Conservation (phyloP, 1,140 invertebrate species). For the Meloidogyne floridensis region DNA sequence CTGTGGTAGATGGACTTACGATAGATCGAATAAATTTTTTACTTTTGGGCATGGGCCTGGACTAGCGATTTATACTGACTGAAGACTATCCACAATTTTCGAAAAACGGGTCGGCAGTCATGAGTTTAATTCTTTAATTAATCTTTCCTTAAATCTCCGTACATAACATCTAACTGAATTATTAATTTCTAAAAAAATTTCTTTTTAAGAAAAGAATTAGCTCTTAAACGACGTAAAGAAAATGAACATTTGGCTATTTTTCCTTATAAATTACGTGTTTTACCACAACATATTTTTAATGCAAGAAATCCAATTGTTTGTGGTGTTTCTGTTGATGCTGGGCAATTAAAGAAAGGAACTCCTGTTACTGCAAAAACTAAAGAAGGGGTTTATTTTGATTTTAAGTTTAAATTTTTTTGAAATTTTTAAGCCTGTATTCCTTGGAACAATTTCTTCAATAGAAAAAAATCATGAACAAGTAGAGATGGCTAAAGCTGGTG, state of each 20-base stretch:
- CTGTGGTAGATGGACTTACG: no score
- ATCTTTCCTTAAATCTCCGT: no score
- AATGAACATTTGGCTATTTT: slow-evolving; percentile 95
- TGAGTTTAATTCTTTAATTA: no score
- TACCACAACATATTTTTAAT: slow-evolving; percentile 93
- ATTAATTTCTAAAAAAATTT: slow-evolving; percentile 4
- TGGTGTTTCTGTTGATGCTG: slow-evolving; percentile 92
- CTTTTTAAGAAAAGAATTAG: slow-evolving; percentile 79
- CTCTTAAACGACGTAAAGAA: slow-evolving; percentile 86
- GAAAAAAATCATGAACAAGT: slow-evolving; percentile 81
- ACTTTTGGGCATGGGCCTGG: background rate
- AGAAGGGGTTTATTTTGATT: slow-evolving; percentile 73
- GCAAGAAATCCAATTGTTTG: slow-evolving; percentile 94
- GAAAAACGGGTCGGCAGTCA: no score
- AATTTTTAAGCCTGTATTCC: slow-evolving; percentile 81
- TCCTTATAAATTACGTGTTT: slow-evolving; percentile 86
- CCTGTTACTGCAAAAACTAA: slow-evolving; percentile 93
- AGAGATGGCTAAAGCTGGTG: slow-evolving; percentile 87
- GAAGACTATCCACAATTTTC: no score
- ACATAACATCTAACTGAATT: background rate
- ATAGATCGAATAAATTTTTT: no score
- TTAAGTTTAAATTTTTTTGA: slow-evolving; percentile 7
- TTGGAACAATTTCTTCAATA: slow-evolving; percentile 91
- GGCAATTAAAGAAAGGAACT: slow-evolving; percentile 90
- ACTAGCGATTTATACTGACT: no score